A percentile compares a stretch with the other conserved stretches of the same genome.
phyloP scores from a whole-genome alignment of 2,113 vertebrate species.

The Lepus europaeus region DNA sequence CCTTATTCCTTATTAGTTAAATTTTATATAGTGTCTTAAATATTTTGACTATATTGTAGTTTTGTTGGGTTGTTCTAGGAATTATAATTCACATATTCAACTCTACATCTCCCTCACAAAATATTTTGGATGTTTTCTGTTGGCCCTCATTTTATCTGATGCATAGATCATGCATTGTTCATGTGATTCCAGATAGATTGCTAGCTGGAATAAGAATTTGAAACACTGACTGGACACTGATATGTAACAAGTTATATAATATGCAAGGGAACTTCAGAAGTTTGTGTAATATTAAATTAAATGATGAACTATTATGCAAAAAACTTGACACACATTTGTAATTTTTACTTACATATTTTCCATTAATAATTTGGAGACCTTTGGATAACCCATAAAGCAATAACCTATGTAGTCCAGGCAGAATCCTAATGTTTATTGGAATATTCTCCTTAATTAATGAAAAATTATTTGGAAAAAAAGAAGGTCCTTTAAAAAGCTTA shows the following conservation, averaged over 20 bases:
- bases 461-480: background rate
- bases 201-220: background rate
- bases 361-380: background rate
- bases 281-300: background rate
- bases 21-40: background rate
- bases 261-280: too few species aligned
- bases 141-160: background rate
- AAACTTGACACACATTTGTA: too few species aligned
- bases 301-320: too few species aligned
- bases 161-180: background rate
- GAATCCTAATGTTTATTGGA: background rate
- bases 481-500: background rate
- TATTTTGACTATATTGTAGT: background rate
- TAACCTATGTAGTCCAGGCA: background rate
- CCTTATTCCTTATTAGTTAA: background rate
- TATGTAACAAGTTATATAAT: background rate
- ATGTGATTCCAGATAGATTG: background rate
- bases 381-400: background rate
- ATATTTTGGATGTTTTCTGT: background rate
- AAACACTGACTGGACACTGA: background rate
- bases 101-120: background rate
- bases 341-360: too few species aligned
- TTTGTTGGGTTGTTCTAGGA: background rate
- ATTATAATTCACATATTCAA: background rate
- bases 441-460: background rate